A percentile compares a stretch with the other conserved stretches of the same genome.
Conservation (phyloP, 2,888 invertebrate genomes). For the Platycheirus albimanus region DNA sequence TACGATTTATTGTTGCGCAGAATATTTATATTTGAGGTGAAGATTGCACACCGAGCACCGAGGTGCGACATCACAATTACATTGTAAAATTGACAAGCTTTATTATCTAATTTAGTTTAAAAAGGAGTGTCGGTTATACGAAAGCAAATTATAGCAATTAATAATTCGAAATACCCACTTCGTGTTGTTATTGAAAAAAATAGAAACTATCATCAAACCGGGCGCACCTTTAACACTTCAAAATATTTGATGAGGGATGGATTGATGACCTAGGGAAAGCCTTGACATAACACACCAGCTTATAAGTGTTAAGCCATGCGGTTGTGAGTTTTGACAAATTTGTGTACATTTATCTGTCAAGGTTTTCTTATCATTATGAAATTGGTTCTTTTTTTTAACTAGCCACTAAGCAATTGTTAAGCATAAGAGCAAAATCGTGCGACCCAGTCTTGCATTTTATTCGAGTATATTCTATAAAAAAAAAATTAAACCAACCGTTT, state of each 20-base stretch:
- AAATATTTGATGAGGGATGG: constrained; percentile 8
- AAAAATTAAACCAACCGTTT: too few species aligned
- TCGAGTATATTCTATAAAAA: too few species aligned
- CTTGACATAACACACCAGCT: constrained; percentile 5
- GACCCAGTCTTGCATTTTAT: too few species aligned
- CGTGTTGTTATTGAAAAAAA: constrained; percentile 36
- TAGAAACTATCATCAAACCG: constrained; percentile 14
- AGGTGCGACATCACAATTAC: constrained; percentile 30
- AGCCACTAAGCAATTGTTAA: too few species aligned
- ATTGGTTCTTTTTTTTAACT: too few species aligned
- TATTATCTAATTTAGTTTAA: constrained; percentile 20
- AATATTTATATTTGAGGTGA: constrained; percentile 28
- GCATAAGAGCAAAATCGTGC: too few species aligned
- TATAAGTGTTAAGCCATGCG: too few species aligned
- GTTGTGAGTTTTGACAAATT: too few species aligned
- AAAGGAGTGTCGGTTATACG: constrained; percentile 33
- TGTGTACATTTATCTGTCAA: too few species aligned
- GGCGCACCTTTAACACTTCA: constrained; percentile 27
- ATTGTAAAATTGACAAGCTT: constrained; percentile 28
- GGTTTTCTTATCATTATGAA: too few species aligned
- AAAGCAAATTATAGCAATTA: constrained; percentile 25
- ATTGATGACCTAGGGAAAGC: constrained; percentile 4
- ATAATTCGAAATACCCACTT: constrained; percentile 24
- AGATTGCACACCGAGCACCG: constrained; percentile 24
- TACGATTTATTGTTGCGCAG: constrained; percentile 27